phyloP scores from a whole-genome alignment of 2,888 invertebrate species.

The Leptura quadrifasciata region DNA sequence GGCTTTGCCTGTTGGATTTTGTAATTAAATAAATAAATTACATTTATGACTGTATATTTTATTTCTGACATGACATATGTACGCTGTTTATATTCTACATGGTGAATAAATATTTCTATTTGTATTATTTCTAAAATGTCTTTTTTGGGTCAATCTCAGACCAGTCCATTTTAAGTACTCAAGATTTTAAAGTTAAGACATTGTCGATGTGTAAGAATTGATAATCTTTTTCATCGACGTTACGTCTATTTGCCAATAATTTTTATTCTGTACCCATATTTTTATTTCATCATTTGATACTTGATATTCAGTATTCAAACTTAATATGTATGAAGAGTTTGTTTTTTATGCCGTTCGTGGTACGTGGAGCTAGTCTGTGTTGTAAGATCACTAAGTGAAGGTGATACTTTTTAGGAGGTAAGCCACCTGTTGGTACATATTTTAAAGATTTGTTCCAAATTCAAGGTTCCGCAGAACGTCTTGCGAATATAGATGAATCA shows the following conservation, averaged over 20 bases:
- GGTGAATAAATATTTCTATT: too few species aligned
- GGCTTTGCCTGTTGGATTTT: too few species aligned
- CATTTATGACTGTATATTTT: too few species aligned
- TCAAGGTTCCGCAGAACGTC: background rate
- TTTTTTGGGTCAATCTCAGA: too few species aligned
- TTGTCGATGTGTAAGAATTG: background rate
- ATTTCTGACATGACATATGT: too few species aligned
- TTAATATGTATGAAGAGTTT: conserved; percentile 46
- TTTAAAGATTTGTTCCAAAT: background rate
- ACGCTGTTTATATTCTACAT: too few species aligned
- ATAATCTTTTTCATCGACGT: background rate
- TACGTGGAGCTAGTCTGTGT: conserved; percentile 37
- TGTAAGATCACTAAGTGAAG: conserved; percentile 31
- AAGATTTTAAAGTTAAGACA: background rate
- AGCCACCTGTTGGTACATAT: conserved; percentile 5
- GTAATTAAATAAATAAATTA: too few species aligned
- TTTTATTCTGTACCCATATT: conserved; percentile 11
- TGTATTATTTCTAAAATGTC: too few species aligned
- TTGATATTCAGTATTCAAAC: conserved; percentile 40
- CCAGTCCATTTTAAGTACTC: too few species aligned
- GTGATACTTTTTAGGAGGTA: conserved; percentile 21
- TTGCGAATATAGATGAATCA: too few species aligned
- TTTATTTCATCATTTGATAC: conserved; percentile 25
- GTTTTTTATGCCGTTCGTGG: conserved; percentile 38
- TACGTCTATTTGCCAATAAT: conserved; percentile 5